Evolutionary conservation across 2,113 vertebrate genomes (phyloP).

Genomic region (Erythrolamprus reginae): DNA sequence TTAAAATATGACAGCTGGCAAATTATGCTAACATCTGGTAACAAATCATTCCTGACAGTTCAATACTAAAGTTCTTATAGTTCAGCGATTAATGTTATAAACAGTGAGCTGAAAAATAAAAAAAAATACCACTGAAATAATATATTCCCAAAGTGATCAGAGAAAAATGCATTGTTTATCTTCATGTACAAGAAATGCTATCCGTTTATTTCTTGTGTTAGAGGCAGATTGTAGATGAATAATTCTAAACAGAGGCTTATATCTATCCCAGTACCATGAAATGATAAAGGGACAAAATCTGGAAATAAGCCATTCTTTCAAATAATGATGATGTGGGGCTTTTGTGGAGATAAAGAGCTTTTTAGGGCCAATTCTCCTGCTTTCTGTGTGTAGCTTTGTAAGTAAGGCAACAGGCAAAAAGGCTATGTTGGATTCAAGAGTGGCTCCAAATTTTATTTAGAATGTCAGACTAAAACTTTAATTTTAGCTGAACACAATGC

Average conservation of each 20-base stretch:
- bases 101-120: conserved; percentile 53
- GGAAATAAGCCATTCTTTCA: neutral
- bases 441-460: neutral
- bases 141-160: conserved; percentile 34
- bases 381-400: neutral
- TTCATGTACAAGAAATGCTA: conserved; percentile 57
- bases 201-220: conserved; percentile 28
- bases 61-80: conserved; percentile 64
- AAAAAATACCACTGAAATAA: conserved; percentile 42
- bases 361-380: neutral
- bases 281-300: neutral
- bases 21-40: conserved; percentile 75
- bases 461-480: neutral
- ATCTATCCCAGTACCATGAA: conserved; percentile 29
- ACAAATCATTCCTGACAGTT: conserved; percentile 73
- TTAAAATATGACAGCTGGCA: conserved; percentile 72
- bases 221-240: conserved; percentile 49
- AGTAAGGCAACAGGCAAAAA: neutral
- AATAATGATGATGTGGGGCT: conserved; percentile 3
- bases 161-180: conserved; percentile 45
- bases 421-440: neutral
- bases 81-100: conserved; percentile 72
- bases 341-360: accelerated
- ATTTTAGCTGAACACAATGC: neutral
- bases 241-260: conserved; percentile 40